phyloP scores from a whole-genome alignment of 1,140 invertebrate species.

The Aleiodes sp. region DNA sequence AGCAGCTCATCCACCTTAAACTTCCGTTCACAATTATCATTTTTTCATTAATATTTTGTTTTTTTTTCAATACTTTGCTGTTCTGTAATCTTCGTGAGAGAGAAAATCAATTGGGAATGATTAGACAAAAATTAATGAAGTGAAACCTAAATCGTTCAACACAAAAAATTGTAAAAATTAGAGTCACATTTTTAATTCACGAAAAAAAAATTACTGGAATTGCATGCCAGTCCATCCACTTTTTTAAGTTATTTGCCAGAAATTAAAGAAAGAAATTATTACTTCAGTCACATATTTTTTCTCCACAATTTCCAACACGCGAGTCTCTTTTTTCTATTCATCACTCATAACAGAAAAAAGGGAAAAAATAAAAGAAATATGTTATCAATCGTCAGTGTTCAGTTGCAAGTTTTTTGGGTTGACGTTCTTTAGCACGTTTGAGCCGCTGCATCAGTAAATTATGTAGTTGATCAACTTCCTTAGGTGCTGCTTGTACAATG shows the following conservation, averaged over 20 bases:
- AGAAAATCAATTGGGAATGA: conserved; percentile 55
- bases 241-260: conserved; percentile 9
- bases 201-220: background rate
- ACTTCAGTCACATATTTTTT: background rate
- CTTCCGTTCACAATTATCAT: too few relatives aligned
- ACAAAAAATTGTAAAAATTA: background rate
- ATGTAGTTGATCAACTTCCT: conserved; percentile 80
- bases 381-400: conserved; percentile 26
- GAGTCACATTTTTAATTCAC: background rate
- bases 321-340: conserved; percentile 15
- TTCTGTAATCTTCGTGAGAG: conserved; percentile 42
- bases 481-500: conserved; percentile 80
- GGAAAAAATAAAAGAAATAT: background rate
- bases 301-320: background rate
- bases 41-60: too few relatives aligned
- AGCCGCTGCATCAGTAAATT: conserved; percentile 76
- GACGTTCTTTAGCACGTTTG: conserved; percentile 62
- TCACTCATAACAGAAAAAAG: background rate
- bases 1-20: too few relatives aligned
- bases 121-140: conserved; percentile 32
- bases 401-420: conserved; percentile 58
- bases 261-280: too few relatives aligned
- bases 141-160: background rate
- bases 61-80: background rate
- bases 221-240: background rate